Evolutionary conservation across 2,888 invertebrate genomes (phyloP).

Genomic region (Ceratothoa steindachneri): DNA sequence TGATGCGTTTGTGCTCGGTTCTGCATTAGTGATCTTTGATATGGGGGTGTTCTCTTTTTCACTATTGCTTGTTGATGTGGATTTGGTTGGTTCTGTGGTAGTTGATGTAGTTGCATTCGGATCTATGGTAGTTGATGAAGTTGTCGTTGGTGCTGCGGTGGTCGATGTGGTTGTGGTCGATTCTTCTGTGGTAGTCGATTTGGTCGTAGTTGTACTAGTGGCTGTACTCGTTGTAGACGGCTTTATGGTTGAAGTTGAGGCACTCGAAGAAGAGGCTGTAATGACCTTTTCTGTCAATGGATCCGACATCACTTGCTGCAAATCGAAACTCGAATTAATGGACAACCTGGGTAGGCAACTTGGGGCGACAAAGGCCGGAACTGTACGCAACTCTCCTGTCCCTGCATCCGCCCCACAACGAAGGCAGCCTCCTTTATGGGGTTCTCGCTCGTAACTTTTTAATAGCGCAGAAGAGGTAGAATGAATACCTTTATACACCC

Average conservation of each 20-base stretch:
- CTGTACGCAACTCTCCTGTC: no score
- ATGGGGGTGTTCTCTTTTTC: not conserved
- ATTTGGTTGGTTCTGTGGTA: not conserved
- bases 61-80: not conserved
- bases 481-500: no score
- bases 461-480: no score
- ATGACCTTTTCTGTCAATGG: not conserved
- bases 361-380: no score
- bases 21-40: no score
- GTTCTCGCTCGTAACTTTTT: no score
- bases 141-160: not conserved
- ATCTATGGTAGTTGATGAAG: not conserved
- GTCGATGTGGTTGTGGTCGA: not conserved
- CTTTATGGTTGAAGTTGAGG: not conserved
- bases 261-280: not conserved
- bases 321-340: no score
- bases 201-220: not conserved
- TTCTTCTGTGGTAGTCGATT: not conserved
- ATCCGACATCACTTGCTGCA: no score
- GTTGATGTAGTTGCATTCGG: not conserved
- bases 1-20: not conserved
- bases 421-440: no score
- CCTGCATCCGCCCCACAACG: no score
- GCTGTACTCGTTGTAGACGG: not conserved
- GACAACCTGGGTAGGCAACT: no score